Evolutionary conservation across 37 sponge, comb jelly and placozoan genomes (phyloP), one percentile per base, ranked within the genome.

Genomic region (Beroe ovata): DNA sequence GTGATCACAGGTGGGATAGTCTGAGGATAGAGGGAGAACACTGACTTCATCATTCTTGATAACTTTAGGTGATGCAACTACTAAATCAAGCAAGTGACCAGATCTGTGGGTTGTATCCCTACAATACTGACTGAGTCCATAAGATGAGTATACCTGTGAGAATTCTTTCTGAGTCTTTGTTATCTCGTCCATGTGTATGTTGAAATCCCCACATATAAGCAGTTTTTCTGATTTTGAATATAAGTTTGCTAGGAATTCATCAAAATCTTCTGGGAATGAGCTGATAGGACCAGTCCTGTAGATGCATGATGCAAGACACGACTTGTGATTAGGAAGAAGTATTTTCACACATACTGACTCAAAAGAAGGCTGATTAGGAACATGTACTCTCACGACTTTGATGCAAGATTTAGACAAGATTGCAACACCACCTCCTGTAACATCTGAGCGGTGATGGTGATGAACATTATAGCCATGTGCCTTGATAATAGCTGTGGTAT

Each of bases 171-270:
- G 22, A 25, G 22, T 61, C 21, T 25, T 61, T 61, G 63, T 22
- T 61, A 26, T 61, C 6, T 61, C 63, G 21, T 61, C 63, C 63
- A 61, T 26, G 21, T 61, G 63, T 26, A 61, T 61, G 21, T 61
- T 61, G 28, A 61, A 25, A 61, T 61, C 63, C 6, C 63, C 63
- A 61, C 63, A 61, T 16, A 61, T 61, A 3, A 61, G 28, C 6
- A 61, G 3, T 25, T 61, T 61, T 6, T 61, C 28, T 6, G 22
- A 61, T 61, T 61, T 61, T 3, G 28, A 3, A 6, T 22, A 61
- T 16, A 61, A 26, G 63, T 61, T 61, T 25, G 23, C 63, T 22
- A 61, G 8, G 28, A 20, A 61, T 25, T 20, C 63, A 61, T 61
- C 63, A 20, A 61, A 61, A 16, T 61, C 63, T 20, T 61, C 63